phyloP scores from a whole-genome alignment of 35 echinoderm and acorn worm species.

The Strongylocentrotus purpuratus region DNA sequence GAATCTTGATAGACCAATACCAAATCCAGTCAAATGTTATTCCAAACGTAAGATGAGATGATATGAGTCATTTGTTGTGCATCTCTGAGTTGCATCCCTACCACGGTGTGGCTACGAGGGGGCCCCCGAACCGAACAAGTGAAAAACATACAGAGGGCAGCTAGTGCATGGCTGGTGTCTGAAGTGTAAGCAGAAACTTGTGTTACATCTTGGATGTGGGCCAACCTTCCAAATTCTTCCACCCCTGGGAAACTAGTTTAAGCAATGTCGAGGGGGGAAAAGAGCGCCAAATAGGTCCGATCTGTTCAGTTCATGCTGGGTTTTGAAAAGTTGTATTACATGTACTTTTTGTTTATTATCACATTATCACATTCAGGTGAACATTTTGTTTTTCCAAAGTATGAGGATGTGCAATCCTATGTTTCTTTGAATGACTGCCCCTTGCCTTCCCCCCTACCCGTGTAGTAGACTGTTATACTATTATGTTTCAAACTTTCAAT shows the following conservation, averaged over 20 bases:
- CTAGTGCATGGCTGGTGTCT: neutral
- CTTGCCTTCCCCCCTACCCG: no score
- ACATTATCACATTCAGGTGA: no score
- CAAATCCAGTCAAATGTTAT: conserved; percentile 12
- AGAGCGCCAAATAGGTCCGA: neutral
- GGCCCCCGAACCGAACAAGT: neutral
- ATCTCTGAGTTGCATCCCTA: neutral
- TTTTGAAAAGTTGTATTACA: neutral
- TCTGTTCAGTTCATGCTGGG: neutral
- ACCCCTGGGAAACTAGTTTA: conserved; percentile 10
- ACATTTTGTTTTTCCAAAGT: no score
- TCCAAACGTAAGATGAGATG: neutral
- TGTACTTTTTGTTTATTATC: no score
- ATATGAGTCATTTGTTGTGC: conserved; percentile 11
- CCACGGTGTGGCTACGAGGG: neutral
- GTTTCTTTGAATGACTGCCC: no score
- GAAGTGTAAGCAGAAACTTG: neutral
- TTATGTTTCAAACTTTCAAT: no score
- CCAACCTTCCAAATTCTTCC: neutral
- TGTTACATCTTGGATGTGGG: neutral
- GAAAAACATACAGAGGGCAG: neutral
- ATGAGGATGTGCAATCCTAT: no score
- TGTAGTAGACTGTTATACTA: no score
- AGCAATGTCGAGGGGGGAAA: neutral
- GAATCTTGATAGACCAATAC: neutral